Conservation (phyloP, 2,888 invertebrate genomes). For the Aphidoletes aphidimyza region DNA sequence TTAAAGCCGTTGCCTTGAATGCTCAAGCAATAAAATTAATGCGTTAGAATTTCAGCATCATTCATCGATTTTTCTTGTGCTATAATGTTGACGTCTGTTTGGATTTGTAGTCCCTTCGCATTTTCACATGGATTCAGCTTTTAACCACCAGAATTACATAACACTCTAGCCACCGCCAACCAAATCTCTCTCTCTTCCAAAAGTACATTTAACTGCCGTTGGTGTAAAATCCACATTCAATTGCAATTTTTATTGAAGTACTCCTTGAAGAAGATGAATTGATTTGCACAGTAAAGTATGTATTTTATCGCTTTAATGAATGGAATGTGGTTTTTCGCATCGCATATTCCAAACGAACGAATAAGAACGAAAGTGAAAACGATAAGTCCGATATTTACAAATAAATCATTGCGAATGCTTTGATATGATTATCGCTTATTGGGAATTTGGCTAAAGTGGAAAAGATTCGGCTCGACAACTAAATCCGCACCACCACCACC, state of each 20-base stretch:
- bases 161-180: too few species aligned
- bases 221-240: neutral
- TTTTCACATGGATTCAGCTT: too few species aligned
- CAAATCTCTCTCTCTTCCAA: too few species aligned
- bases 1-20: neutral
- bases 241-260: neutral
- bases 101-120: too few species aligned
- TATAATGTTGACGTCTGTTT: too few species aligned
- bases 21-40: constrained; percentile 1
- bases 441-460: neutral
- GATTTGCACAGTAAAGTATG: constrained; percentile 11
- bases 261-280: constrained; percentile 18
- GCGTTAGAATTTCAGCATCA: neutral
- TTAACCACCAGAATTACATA: too few species aligned
- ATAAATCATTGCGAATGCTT: constrained; percentile 22
- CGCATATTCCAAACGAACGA: neutral
- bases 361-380: neutral
- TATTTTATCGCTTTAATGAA: constrained; percentile 9
- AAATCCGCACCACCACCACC: neutral
- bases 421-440: constrained; percentile 33
- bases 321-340: neutral
- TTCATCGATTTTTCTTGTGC: neutral
- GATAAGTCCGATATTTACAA: constrained; percentile 46
- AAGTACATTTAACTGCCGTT: neutral
- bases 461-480: neutral